Base-by-base conservation (phyloP, 2,797 vertebrate species). In the Brachyrhaphis roseni region DNA sequence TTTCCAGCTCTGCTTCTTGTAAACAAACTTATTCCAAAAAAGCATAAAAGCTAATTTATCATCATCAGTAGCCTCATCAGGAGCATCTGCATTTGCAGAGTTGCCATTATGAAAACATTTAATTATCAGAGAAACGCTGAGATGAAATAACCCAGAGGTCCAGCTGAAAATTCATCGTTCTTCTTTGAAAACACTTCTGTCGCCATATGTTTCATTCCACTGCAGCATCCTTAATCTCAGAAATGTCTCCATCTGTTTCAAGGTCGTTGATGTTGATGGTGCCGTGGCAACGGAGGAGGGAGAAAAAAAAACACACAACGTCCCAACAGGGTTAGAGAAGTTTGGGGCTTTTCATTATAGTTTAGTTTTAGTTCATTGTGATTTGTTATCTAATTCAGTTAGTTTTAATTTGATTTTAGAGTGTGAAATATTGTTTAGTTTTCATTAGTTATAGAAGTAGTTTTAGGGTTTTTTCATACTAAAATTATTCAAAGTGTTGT, bases 31-130 rank as follows among this genome's bases (percentile, higher is more conserved):
- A 39, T 53, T 45, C 13, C 36, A 13, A 47, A 66, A 74, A 64
- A 47, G 45, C 12, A 55, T 31, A 64, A 76, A 62, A 76, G n/a
- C 55, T 47, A 0, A 62, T 62, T 75, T 43, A 46, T 76, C 55
- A 76, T 46, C 49, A 46, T 34, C n/a, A 16, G 39, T 13, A 59
- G 49, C n/a, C n/a, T 53, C 46, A 53, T 77, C 36, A 16, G 12
- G n/a, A 8, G 31, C 59, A 68, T 55, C 47, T 68, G 43, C 34
- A 62, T 55, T 55, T 70, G 64, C 31, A 45, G 28, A 80, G 28
- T 5, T 70, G n/a, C 45, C 68, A 11, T 49, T 15, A 47, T 47
- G 36, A 55, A 47, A 75, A 45, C 13, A 31, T 23, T 49, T 1
- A 47, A 66, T 15, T n/a, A 71, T 57, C 28, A 71, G 45, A 68